Evolutionary conservation across 2,113 vertebrate species (phyloP).

Genomic region (Sphyrna mokarran): DNA sequence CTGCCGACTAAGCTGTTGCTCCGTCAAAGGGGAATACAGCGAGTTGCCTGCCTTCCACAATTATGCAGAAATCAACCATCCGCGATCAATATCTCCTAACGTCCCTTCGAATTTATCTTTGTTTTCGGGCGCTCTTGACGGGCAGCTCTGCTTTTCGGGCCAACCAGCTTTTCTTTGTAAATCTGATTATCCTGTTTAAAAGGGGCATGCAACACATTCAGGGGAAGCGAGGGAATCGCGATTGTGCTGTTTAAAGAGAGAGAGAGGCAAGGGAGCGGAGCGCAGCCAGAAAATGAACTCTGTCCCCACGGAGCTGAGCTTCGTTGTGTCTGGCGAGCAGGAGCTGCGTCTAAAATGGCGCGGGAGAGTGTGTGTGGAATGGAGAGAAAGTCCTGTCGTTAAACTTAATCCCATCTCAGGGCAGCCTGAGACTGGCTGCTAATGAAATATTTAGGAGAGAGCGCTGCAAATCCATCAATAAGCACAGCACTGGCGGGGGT

Average conservation of each 20-base stretch:
- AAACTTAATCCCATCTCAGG: constrained; percentile 14
- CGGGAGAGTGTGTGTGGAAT: constrained; percentile 21
- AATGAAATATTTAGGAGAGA: not conserved
- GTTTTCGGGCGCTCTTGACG: not conserved
- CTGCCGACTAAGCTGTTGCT: constrained; percentile 48
- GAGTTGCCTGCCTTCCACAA: constrained; percentile 50
- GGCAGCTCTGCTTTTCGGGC: constrained; percentile 41
- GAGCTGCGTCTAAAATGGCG: constrained; percentile 41
- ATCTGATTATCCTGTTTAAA: constrained; percentile 32
- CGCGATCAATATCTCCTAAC: constrained; percentile 46
- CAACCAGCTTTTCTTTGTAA: constrained; percentile 37
- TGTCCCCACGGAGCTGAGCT: constrained; percentile 4
- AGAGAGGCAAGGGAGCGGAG: constrained; percentile 13
- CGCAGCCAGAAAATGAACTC: constrained; percentile 34
- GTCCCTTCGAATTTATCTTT: constrained; percentile 41
- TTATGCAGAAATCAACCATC: constrained; percentile 53
- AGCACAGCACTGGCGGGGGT: not conserved
- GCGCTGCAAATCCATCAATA: not conserved
- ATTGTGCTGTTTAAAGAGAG: not conserved
- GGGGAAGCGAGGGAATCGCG: not conserved
- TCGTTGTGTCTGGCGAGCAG: constrained; percentile 33
- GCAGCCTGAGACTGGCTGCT: not conserved
- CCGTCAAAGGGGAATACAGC: constrained; percentile 50
- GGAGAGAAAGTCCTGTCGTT: constrained; percentile 3
- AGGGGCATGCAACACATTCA: constrained; percentile 8